These are phyloP conservation scores for Todiramphus chloris DNA, from an alignment of 2,113 vertebrate genomes.

Conservation along the genomic window DNA sequence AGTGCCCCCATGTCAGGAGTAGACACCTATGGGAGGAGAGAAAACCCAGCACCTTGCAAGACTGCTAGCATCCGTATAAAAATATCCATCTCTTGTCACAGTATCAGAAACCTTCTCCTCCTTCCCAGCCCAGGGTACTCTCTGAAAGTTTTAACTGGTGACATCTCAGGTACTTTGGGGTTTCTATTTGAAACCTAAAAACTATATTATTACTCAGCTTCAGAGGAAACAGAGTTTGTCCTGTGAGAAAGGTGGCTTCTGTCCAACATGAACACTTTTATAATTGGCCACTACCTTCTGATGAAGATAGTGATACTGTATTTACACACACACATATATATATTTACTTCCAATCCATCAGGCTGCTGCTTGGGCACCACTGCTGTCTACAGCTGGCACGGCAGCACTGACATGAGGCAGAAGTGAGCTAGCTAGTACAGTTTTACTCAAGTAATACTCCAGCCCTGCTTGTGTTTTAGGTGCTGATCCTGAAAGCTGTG, in stretches of 20 bases:
- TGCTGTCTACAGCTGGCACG: background rate
- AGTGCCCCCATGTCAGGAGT: background rate
- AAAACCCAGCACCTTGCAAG: background rate
- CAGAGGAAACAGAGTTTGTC: background rate
- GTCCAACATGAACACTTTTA: background rate
- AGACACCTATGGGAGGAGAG: background rate
- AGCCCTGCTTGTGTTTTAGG: background rate
- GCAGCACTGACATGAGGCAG: background rate
- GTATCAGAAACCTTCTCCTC: background rate
- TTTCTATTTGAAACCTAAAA: background rate
- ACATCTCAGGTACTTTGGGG: background rate
- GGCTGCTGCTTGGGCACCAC: background rate
- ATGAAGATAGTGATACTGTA: background rate
- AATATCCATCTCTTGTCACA: rapidly evolving
- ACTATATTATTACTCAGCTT: background rate
- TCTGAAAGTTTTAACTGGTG: background rate
- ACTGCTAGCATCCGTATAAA: background rate
- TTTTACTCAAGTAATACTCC: background rate
- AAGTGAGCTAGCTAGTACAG: background rate
- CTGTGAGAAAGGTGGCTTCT: background rate
- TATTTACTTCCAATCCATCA: background rate
- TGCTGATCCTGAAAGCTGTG: background rate
- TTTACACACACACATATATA: rapidly evolving
- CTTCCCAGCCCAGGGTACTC: background rate
- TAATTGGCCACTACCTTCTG: background rate